These are phyloP conservation scores for Cryptocephalus moraei DNA, from an alignment of 2,888 invertebrate species.

Conservation along the genomic window DNA sequence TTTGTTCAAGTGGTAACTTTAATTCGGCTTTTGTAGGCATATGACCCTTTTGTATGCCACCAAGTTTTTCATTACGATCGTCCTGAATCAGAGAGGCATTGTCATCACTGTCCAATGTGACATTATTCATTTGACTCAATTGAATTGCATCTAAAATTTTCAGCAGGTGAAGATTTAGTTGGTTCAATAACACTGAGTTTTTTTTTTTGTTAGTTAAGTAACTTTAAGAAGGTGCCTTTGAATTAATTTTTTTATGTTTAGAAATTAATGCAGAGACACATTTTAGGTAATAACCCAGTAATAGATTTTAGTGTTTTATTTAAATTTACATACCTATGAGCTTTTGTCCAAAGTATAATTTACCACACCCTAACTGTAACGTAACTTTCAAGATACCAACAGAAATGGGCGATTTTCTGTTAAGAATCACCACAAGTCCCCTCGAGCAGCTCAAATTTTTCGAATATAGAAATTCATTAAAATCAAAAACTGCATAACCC, in stretches of 20 bases:
- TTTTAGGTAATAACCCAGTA: too few relatives aligned
- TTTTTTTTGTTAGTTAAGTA: too few relatives aligned
- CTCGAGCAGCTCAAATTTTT: conserved; percentile 33
- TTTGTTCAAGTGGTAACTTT: too few relatives aligned
- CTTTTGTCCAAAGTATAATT: conserved; percentile 42
- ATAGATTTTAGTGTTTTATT: too few relatives aligned
- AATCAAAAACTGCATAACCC: conserved; percentile 36
- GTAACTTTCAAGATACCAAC: conserved; percentile 39
- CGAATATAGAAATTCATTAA: conserved; percentile 30
- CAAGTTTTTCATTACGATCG: background rate
- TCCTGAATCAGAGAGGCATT: conserved; percentile 1
- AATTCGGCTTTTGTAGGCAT: too few relatives aligned
- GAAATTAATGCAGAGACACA: too few relatives aligned
- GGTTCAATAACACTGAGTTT: too few relatives aligned
- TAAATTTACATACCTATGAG: conserved; percentile 34
- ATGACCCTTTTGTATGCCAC: too few relatives aligned
- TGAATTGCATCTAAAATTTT: conserved; percentile 24
- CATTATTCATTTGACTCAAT: conserved; percentile 18
- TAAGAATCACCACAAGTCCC: conserved; percentile 33
- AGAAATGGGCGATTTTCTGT: conserved; percentile 36
- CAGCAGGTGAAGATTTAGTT: too few relatives aligned
- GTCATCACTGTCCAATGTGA: conserved; percentile 17
- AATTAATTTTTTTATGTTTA: too few relatives aligned
- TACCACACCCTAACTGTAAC: conserved; percentile 40
- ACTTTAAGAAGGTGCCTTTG: too few relatives aligned